These are phyloP conservation scores for Drosophila elegans DNA, from an alignment of 1,140 invertebrate species.

Conservation along the genomic window DNA sequence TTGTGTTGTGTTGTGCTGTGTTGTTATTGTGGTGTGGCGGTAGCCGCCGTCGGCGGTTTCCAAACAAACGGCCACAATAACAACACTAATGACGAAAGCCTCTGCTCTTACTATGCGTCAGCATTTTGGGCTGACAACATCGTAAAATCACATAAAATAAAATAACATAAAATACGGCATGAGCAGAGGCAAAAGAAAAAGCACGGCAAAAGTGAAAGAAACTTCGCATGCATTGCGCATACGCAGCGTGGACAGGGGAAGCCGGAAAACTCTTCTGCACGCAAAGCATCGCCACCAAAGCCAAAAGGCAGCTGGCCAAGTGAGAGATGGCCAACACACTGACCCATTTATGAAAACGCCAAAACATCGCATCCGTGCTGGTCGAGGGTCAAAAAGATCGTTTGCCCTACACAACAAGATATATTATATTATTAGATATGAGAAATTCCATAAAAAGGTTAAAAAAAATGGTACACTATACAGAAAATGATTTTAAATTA, in stretches of 20 bases:
- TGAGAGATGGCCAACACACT: constrained; percentile 65
- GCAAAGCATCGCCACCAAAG: constrained; percentile 20
- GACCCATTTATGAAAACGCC: constrained; percentile 51
- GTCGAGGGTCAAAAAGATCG: constrained; percentile 26
- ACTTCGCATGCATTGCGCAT: constrained; percentile 67
- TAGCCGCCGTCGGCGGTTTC: constrained; percentile 54
- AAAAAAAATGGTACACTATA: no score
- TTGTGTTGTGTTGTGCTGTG: constrained; percentile 22
- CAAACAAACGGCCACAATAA: constrained; percentile 52
- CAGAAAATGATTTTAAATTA: no score
- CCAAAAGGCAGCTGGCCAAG: constrained; percentile 33
- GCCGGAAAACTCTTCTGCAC: constrained; percentile 64
- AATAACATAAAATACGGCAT: constrained; percentile 12
- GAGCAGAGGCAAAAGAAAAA: background rate
- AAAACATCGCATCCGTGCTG: constrained; percentile 1
- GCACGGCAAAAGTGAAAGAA: constrained; percentile 49
- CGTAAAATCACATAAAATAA: constrained; percentile 24
- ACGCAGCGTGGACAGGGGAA: constrained; percentile 53
- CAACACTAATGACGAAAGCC: constrained; percentile 70
- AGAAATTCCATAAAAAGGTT: no score
- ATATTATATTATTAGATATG: background rate
- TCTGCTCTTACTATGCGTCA: constrained; percentile 37
- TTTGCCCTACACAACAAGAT: constrained; percentile 9
- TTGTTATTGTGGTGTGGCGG: constrained; percentile 50
- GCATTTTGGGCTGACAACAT: constrained; percentile 27